Conservation (phyloP, 1,140 invertebrate species). For the Reticulitermes speratus region DNA sequence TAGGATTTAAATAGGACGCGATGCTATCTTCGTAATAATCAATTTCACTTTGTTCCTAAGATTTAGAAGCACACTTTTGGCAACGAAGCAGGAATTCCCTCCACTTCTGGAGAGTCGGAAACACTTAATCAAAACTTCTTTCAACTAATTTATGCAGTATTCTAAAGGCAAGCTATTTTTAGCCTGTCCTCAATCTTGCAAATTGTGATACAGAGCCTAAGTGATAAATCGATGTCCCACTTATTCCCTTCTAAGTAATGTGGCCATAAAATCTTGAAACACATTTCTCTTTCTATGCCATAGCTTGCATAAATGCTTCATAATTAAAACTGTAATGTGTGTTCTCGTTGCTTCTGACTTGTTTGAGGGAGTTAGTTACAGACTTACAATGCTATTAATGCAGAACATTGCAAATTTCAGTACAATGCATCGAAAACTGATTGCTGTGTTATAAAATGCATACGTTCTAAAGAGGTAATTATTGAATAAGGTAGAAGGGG, state of each 20-base stretch:
- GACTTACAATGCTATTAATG: background rate
- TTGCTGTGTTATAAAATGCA: too few relatives aligned
- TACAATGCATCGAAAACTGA: background rate
- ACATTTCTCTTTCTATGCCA: background rate
- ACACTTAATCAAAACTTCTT: background rate
- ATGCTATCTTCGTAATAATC: too few relatives aligned
- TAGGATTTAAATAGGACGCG: too few relatives aligned
- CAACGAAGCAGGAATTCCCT: background rate
- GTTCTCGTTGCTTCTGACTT: background rate
- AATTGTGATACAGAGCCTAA: background rate
- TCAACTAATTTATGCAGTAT: background rate
- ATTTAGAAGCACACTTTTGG: too few relatives aligned
- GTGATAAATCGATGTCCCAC: background rate
- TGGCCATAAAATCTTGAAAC: background rate
- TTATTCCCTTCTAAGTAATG: background rate
- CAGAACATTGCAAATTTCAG: background rate
- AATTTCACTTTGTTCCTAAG: too few relatives aligned
- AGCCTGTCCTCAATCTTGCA: background rate
- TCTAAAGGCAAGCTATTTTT: background rate
- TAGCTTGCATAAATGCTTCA: background rate
- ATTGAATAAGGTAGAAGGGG: background rate
- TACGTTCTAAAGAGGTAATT: background rate
- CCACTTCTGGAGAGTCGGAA: background rate
- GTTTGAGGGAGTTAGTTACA: background rate
- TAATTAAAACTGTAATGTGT: background rate